Evolutionary conservation across 1,140 invertebrate genomes (phyloP).

Genomic region (Drosophila punjabiensis): DNA sequence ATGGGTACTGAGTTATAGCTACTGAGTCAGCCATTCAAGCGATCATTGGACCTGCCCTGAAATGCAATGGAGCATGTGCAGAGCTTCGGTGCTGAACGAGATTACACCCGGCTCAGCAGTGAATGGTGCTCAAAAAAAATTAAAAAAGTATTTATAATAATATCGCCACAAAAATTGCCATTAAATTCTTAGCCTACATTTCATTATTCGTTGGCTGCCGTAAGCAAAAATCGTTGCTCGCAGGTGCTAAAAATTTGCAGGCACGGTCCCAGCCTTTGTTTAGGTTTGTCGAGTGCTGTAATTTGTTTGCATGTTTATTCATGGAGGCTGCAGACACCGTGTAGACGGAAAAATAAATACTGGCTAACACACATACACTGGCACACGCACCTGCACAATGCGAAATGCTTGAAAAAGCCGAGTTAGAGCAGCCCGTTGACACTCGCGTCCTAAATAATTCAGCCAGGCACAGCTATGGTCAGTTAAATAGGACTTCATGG

Average conservation of each 20-base stretch:
- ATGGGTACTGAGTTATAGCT: conserved; percentile 15
- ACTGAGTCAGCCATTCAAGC: conserved; percentile 57
- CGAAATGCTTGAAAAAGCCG: conserved; percentile 40
- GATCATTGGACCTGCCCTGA: conserved; percentile 62
- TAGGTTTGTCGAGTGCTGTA: conserved; percentile 57
- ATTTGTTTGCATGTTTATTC: conserved; percentile 75
- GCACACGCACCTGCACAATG: conserved; percentile 35
- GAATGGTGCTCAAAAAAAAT: not conserved
- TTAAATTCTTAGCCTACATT: conserved; percentile 77
- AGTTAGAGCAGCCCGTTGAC: conserved; percentile 21
- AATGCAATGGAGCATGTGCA: conserved; percentile 63
- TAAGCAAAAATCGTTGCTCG: conserved; percentile 15
- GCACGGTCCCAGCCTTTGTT: conserved; percentile 39
- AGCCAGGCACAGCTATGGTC: conserved; percentile 6
- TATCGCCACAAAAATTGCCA: conserved; percentile 34
- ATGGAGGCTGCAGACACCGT: conserved; percentile 66
- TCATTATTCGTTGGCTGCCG: conserved; percentile 39
- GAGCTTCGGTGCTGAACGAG: conserved; percentile 36
- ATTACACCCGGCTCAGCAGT: conserved; percentile 24
- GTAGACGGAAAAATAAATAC: conserved; percentile 73
- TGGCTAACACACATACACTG: conserved; percentile 13
- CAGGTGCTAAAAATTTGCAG: conserved; percentile 58
- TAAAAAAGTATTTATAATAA: not conserved
- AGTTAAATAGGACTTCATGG: not conserved
- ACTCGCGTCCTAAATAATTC: conserved; percentile 67